These are phyloP conservation scores for Fistularia commersonii DNA, from an alignment of 2,797 vertebrate genomes.

Conservation along the genomic window DNA sequence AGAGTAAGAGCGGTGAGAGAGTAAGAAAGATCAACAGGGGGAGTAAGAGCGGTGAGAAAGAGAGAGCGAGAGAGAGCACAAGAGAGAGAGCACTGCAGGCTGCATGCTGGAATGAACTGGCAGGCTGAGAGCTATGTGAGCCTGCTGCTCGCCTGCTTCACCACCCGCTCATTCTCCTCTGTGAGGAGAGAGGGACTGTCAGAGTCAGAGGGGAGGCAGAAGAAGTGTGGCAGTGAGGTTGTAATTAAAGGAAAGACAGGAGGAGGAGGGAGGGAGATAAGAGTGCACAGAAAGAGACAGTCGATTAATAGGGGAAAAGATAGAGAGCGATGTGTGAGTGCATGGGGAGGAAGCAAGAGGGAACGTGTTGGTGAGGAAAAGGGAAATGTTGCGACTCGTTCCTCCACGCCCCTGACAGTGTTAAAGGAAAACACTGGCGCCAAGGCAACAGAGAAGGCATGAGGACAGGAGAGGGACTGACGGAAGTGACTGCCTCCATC, in stretches of 20 bases:
- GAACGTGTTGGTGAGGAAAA: conserved; percentile 27
- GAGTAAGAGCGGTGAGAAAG: background rate
- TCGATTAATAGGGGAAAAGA: conserved; percentile 37
- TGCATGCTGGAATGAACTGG: conserved; percentile 49
- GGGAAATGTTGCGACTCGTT: conserved; percentile 49
- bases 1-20: conserved; percentile 13
- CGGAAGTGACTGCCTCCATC: conserved; percentile 23
- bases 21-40: background rate
- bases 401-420: conserved; percentile 65
- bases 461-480: conserved; percentile 38
- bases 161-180: conserved; percentile 34
- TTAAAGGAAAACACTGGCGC: conserved; percentile 31
- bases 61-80: conserved; percentile 23
- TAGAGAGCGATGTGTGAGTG: conserved; percentile 43
- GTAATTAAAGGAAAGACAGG: conserved; percentile 61
- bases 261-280: conserved; percentile 44
- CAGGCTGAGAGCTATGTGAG: conserved; percentile 47
- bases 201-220: conserved; percentile 47
- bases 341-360: conserved; percentile 11
- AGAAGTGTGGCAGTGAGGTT: conserved; percentile 45
- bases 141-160: conserved; percentile 32
- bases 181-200: conserved; percentile 39
- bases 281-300: conserved; percentile 44
- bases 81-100: conserved; percentile 44
- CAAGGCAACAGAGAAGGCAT: conserved; percentile 40